These are phyloP conservation scores for Brachyrhaphis roseni DNA, from an alignment of 2,797 vertebrate genomes.

Conservation along the genomic window DNA sequence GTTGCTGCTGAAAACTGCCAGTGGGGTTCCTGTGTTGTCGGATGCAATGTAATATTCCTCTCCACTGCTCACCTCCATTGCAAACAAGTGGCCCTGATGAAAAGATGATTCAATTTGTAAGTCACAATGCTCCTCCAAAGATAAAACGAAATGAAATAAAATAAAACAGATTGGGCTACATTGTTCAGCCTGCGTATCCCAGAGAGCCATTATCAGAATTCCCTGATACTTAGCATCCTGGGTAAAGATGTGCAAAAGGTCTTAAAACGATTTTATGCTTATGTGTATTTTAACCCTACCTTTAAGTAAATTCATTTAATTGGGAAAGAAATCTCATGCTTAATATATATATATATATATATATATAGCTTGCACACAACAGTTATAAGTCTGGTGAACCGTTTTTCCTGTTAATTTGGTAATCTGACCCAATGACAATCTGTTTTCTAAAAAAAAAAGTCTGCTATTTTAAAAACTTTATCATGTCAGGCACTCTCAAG, in stretches of 20 bases:
- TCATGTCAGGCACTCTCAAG: neutral
- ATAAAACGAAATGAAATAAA: neutral
- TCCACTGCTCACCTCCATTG: constrained; percentile 99
- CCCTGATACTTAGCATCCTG: neutral
- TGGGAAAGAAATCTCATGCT: neutral
- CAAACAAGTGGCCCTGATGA: constrained; percentile 92
- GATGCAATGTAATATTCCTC: constrained; percentile 99
- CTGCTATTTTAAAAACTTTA: neutral
- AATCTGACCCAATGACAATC: neutral
- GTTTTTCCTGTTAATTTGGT: neutral
- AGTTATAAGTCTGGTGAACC: neutral
- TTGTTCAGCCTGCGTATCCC: neutral
- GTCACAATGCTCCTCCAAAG: neutral
- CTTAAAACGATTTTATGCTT: neutral
- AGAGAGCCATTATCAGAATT: neutral
- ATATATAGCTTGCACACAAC: neutral
- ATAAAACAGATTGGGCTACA: neutral
- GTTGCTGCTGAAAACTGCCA: constrained; percentile 98
- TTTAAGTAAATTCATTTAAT: neutral
- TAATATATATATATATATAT: no score
- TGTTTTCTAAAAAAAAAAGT: neutral
- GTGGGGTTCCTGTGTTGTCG: constrained; percentile 95
- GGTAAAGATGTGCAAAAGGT: neutral
- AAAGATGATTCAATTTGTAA: constrained; percentile 18
- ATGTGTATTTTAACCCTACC: neutral